A percentile compares a stretch with the other conserved stretches of the same genome.
Evolutionary conservation across 2,113 vertebrate genomes (phyloP).

Genomic region (Rafetus swinhoei): DNA sequence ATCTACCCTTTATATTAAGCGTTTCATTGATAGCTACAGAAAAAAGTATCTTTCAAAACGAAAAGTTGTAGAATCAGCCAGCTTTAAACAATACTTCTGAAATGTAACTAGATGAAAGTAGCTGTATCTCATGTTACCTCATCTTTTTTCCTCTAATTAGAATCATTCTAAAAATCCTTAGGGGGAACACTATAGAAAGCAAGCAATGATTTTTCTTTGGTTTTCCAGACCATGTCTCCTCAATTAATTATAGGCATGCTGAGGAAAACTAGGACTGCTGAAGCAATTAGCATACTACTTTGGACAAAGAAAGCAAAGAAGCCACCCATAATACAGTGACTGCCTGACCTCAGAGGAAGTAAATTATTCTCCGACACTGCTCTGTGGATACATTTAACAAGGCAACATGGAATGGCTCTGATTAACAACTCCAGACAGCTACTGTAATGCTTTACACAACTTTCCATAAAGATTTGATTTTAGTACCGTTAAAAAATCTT

Average conservation of each 20-base stretch:
- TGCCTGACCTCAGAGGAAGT: constrained; percentile 32
- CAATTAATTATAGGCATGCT: constrained; percentile 63
- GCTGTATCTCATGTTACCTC: not conserved
- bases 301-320: constrained; percentile 51
- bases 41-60: constrained; percentile 3
- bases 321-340: constrained; percentile 2
- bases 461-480: not conserved
- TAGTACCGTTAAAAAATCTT: constrained; percentile 12
- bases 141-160: constrained; percentile 60
- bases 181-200: constrained; percentile 35
- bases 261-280: constrained; percentile 50
- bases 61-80: not conserved
- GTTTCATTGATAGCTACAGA: not conserved
- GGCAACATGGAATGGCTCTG: constrained; percentile 12
- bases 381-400: constrained; percentile 29
- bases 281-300: constrained; percentile 48
- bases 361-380: not conserved
- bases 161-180: constrained; percentile 55
- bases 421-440: constrained; percentile 7
- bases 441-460: not conserved
- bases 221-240: constrained; percentile 39
- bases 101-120: not conserved
- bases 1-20: constrained; percentile 14
- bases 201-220: constrained; percentile 58
- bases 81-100: not conserved